Percentiles rank a stretch among this genome's conserved stretches.
phyloP scores from a whole-genome alignment of 1,140 invertebrate species.

The Aleiodes sp. region DNA sequence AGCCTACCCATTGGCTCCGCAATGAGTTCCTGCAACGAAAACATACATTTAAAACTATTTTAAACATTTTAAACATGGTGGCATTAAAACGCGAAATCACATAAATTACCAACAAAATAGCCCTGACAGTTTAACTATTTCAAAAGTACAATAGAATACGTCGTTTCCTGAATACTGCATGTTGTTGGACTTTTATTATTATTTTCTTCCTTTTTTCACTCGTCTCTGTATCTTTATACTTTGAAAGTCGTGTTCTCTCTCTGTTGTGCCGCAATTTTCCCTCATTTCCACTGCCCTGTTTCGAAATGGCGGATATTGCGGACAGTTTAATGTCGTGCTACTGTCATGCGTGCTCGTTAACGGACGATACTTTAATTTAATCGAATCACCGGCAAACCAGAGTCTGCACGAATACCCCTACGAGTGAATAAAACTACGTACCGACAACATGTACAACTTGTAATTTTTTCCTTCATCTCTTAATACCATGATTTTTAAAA shows the following conservation, averaged over 20 bases:
- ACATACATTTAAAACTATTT: not conserved
- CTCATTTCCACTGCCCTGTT: conserved; percentile 46
- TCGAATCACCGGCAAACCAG: conserved; percentile 38
- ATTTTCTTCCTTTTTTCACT: conserved; percentile 26
- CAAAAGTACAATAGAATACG: conserved; percentile 65
- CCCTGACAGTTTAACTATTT: conserved; percentile 66
- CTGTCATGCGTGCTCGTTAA: conserved; percentile 56
- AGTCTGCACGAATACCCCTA: conserved; percentile 19
- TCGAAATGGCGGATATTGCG: conserved; percentile 62
- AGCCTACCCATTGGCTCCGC: conserved; percentile 23
- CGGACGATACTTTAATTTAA: conserved; percentile 50
- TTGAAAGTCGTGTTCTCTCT: not conserved
- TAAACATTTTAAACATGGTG: conserved; percentile 4
- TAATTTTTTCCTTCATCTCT: conserved; percentile 4
- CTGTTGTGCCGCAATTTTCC: conserved; percentile 29
- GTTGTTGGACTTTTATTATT: conserved; percentile 51
- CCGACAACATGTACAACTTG: not conserved
- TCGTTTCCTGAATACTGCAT: conserved; percentile 58
- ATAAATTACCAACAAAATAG: conserved; percentile 57
- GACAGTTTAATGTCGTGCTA: conserved; percentile 62
- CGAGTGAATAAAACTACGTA: not conserved
- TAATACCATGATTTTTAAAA: too few species aligned
- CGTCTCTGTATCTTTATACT: conserved; percentile 38
- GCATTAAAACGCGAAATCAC: conserved; percentile 1
- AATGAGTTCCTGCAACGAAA: not conserved